These are phyloP conservation scores for Drosophila ananassae DNA, from an alignment of 1,140 invertebrate species.

Conservation along the genomic window DNA sequence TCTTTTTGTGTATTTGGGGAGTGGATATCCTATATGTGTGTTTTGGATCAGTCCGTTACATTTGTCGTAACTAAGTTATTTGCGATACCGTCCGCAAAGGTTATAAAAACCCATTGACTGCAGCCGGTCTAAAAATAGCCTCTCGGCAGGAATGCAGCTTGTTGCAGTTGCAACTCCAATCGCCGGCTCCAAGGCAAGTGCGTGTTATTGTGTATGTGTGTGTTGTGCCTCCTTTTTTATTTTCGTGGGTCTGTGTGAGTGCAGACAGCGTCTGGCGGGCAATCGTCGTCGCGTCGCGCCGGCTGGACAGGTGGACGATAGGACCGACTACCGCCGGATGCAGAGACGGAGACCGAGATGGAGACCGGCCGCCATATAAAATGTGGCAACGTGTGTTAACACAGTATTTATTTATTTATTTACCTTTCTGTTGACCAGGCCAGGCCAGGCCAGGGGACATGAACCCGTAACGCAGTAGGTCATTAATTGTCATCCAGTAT, in stretches of 20 bases:
- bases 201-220: slow-evolving; percentile 31
- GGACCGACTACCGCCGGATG: slow-evolving; percentile 28
- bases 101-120: slow-evolving; percentile 74
- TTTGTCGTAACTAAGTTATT: slow-evolving; percentile 50
- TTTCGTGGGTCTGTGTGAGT: slow-evolving; percentile 38
- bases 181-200: slow-evolving; percentile 49
- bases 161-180: slow-evolving; percentile 32
- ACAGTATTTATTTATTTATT: slow-evolving; percentile 43
- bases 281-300: slow-evolving; percentile 18
- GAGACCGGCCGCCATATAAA: slow-evolving; percentile 55
- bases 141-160: slow-evolving; percentile 73
- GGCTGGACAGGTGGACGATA: slow-evolving; percentile 41
- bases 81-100: slow-evolving; percentile 27
- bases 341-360: slow-evolving; percentile 8
- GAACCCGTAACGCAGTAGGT: slow-evolving; percentile 75
- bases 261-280: slow-evolving; percentile 66
- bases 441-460: slow-evolving; percentile 23
- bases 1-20: slow-evolving; percentile 7
- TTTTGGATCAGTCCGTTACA: slow-evolving; percentile 35
- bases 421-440: slow-evolving; percentile 11
- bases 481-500: slow-evolving; percentile 68
- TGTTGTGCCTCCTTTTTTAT: slow-evolving; percentile 8
- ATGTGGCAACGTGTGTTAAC: slow-evolving; percentile 76
- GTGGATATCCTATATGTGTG: not conserved
- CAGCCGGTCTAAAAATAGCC: slow-evolving; percentile 72